Evolutionary conservation across 2,888 invertebrate species (phyloP).

Genomic region (Ceratothoa steindachneri): DNA sequence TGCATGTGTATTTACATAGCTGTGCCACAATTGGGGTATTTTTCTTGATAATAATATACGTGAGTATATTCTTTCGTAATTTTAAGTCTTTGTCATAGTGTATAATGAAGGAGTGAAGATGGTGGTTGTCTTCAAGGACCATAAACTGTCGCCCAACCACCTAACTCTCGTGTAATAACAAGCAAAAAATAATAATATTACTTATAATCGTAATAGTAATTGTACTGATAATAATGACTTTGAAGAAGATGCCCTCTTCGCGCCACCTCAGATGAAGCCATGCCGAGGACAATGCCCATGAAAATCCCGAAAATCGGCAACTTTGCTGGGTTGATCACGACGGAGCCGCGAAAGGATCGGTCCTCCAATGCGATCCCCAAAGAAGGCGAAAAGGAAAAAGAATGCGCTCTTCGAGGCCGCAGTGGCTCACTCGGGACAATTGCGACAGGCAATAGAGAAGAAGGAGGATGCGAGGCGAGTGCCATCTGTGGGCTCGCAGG

Average conservation of each 20-base stretch:
- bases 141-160: too few species aligned
- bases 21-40: too few species aligned
- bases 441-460: not conserved
- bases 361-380: not conserved
- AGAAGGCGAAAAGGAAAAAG: not conserved
- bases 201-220: not conserved
- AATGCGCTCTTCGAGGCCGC: not conserved
- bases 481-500: not conserved
- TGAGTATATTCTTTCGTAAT: too few species aligned
- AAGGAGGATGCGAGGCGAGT: not conserved
- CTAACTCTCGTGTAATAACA: too few species aligned
- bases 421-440: not conserved
- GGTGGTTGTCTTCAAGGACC: too few species aligned
- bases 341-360: not conserved
- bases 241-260: not conserved
- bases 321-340: too few species aligned
- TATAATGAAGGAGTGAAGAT: too few species aligned
- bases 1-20: too few species aligned
- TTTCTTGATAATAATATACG: too few species aligned
- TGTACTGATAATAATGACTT: not conserved
- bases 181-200: not conserved
- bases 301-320: too few species aligned
- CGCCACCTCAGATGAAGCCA: not conserved
- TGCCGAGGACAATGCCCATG: not conserved
- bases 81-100: too few species aligned